These are phyloP conservation scores for Micromesistius poutassou DNA, from an alignment of 2,797 vertebrate species.

Conservation along the genomic window DNA sequence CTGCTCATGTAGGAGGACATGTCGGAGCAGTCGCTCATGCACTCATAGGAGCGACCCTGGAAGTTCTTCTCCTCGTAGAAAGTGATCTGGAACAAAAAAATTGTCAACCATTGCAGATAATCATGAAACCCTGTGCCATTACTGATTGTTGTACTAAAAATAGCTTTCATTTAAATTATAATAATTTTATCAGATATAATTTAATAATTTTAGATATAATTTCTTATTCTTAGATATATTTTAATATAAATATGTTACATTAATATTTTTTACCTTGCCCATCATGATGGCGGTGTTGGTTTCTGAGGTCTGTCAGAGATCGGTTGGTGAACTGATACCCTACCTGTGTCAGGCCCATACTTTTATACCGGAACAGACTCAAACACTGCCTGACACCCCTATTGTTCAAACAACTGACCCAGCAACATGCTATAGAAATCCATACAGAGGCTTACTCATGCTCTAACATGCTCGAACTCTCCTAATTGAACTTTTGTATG, in stretches of 20 bases:
- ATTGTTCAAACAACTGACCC: slow-evolving; percentile 66
- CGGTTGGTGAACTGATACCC: slow-evolving; percentile 39
- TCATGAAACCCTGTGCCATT: not conserved
- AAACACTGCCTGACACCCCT: slow-evolving; percentile 45
- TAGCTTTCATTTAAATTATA: not conserved
- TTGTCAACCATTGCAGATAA: not conserved
- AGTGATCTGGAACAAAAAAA: slow-evolving; percentile 61
- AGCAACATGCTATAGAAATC: slow-evolving; percentile 62
- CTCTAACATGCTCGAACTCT: not conserved
- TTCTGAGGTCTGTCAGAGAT: slow-evolving; percentile 13
- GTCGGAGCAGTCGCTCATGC: slow-evolving; percentile 57
- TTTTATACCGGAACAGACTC: slow-evolving; percentile 65
- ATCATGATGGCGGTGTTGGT: slow-evolving; percentile 44
- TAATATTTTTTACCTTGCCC: slow-evolving; percentile 52
- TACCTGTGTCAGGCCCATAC: slow-evolving; percentile 46
- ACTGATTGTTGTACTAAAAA: not conserved
- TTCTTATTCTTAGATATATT: not conserved
- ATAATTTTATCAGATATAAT: not conserved
- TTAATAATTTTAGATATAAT: not conserved
- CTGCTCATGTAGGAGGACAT: slow-evolving; percentile 6
- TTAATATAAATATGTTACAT: not conserved
- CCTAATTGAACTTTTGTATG: not conserved
- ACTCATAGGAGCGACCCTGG: slow-evolving; percentile 68
- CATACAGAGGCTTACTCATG: slow-evolving; percentile 26
- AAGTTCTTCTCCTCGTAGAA: slow-evolving; percentile 77